Conservation (phyloP, 1,140 invertebrate species). For the Drosophila mayri region DNA sequence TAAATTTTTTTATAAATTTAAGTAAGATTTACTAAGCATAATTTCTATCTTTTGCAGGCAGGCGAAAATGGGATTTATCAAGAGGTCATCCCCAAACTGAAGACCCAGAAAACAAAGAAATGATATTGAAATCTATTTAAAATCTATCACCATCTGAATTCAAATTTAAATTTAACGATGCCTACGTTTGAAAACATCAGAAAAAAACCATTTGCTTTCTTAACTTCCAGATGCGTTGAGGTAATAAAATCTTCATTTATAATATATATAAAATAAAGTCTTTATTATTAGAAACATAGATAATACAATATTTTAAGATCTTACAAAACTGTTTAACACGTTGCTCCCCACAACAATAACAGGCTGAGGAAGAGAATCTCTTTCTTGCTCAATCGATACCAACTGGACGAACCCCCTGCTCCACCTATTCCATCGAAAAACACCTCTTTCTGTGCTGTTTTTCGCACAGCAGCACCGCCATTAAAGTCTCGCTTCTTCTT, state of each 20-base stretch:
- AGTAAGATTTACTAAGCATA: not conserved
- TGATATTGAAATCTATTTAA: slow-evolving; percentile 55
- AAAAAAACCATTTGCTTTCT: not conserved
- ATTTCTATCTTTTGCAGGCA: slow-evolving; percentile 14
- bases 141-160: slow-evolving; percentile 71
- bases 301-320: slow-evolving; percentile 58
- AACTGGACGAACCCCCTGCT: slow-evolving; percentile 14
- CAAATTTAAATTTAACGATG: not conserved
- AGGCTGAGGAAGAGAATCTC: slow-evolving; percentile 39
- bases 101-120: slow-evolving; percentile 47
- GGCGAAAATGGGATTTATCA: not conserved
- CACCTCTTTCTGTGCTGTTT: slow-evolving; percentile 54
- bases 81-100: slow-evolving; percentile 22
- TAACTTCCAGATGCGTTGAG: not conserved
- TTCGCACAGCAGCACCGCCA: slow-evolving; percentile 42
- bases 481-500: slow-evolving; percentile 86
- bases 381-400: slow-evolving; percentile 26
- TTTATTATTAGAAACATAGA: slow-evolving; percentile 22
- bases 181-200: not conserved
- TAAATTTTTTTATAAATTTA: not conserved
- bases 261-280: too few relatives aligned
- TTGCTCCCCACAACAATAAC: slow-evolving; percentile 48
- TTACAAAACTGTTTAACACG: slow-evolving; percentile 69
- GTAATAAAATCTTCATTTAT: not conserved
- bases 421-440: slow-evolving; percentile 28